Conservation (phyloP, 2,797 vertebrate genomes). For the Geotrypetes seraphini region DNA sequence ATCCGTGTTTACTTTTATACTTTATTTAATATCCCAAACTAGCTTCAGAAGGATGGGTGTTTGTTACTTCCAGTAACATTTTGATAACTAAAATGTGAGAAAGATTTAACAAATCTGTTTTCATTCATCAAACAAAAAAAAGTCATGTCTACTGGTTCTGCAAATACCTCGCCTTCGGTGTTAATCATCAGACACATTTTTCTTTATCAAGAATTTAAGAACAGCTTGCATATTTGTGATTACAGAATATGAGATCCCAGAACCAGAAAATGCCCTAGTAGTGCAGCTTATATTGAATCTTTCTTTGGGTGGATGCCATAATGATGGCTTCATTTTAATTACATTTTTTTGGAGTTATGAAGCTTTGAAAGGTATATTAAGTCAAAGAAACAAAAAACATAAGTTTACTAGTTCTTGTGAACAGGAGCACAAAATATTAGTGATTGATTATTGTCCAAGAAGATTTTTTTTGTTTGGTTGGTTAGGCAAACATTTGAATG, state of each 20-base stretch:
- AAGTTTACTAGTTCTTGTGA: constrained; percentile 37
- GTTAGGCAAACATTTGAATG: no score
- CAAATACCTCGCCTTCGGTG: constrained; percentile 28
- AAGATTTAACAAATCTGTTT: constrained; percentile 20
- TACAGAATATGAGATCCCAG: constrained; percentile 34
- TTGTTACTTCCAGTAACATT: constrained; percentile 17
- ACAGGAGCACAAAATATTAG: constrained; percentile 18
- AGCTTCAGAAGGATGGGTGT: constrained; percentile 14
- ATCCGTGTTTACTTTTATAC: constrained; percentile 6
- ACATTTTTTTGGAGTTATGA: constrained; percentile 30
- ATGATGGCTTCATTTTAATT: constrained; percentile 36
- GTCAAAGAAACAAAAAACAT: no score
- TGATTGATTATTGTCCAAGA: constrained; percentile 17
- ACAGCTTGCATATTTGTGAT: constrained; percentile 34
- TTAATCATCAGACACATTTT: constrained; percentile 18
- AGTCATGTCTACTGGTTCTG: constrained; percentile 40
- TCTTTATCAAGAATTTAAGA: constrained; percentile 27
- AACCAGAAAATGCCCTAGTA: constrained; percentile 24
- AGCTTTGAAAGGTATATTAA: no score
- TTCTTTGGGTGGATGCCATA: constrained; percentile 24
- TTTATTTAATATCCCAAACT: constrained; percentile 11
- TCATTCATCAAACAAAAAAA: constrained; percentile 24
- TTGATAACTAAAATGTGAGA: constrained; percentile 26
- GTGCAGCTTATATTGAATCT: constrained; percentile 21
- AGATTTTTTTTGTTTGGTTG: no score